Percentiles rank a stretch among this genome's conserved stretches.
Conservation (phyloP, 1,140 invertebrate genomes). For the Papilio helenus region DNA sequence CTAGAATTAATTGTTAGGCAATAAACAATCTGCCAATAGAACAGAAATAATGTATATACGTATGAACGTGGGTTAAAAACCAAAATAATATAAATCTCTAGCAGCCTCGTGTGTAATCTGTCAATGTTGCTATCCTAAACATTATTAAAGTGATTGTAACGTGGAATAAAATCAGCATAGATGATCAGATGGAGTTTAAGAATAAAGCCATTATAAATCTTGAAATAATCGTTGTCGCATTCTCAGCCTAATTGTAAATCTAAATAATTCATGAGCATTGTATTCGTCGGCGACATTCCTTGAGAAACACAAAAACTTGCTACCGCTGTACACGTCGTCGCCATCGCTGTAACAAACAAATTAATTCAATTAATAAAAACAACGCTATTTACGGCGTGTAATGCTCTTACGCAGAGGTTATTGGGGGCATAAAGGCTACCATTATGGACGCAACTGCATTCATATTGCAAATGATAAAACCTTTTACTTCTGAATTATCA, state of each 20-base stretch:
- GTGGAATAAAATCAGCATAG: background rate
- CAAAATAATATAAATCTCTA: background rate
- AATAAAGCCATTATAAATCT: slow-evolving; percentile 13
- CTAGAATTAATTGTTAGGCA: background rate
- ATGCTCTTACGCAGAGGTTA: background rate
- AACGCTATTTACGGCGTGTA: slow-evolving; percentile 12
- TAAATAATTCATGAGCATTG: slow-evolving; percentile 35
- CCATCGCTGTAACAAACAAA: slow-evolving; percentile 22
- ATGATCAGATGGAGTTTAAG: background rate
- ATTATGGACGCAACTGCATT: slow-evolving; percentile 24
- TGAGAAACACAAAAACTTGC: slow-evolving; percentile 1
- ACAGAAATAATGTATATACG: background rate
- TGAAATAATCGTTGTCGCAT: slow-evolving; percentile 5
- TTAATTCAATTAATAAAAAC: slow-evolving; percentile 38
- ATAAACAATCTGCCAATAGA: background rate
- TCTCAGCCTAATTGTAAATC: slow-evolving; percentile 21
- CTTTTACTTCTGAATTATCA: slow-evolving; percentile 31
- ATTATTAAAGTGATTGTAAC: background rate
- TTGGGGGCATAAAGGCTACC: slow-evolving; percentile 16
- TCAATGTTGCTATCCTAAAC: background rate
- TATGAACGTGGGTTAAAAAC: background rate
- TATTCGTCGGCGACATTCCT: background rate
- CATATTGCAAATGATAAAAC: slow-evolving; percentile 13
- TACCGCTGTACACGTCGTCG: background rate
- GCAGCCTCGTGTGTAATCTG: background rate